Evolutionary conservation across 2,797 vertebrate genomes (phyloP), one percentile per base, ranked within the genome.

Genomic region (Tapera naevia): DNA sequence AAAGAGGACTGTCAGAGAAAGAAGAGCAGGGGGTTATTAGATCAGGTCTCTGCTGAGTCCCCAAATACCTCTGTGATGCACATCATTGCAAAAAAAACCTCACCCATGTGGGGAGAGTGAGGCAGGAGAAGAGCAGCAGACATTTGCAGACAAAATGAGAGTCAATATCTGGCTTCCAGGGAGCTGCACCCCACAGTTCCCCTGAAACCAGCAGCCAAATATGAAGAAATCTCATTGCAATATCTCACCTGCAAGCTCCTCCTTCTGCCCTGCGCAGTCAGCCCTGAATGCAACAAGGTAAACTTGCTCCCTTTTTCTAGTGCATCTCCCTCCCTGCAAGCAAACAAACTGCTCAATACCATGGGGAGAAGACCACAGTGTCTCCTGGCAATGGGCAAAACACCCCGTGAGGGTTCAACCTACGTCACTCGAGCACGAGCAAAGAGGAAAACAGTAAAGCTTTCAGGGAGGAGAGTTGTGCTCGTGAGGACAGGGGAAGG

Each of bases 311-410:
- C 5, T 33, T 65, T 80, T 41, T 2, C 8, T 25, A 50, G 37
- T 10, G 9, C 60, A 78, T 64, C 41, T 14, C 17, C 8, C 25
- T n/a, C 4, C 9, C 4, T 5, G 21, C 60, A 90, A 87, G 86
- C 95, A 96, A 97, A 82, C 72, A 97, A 98, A 96, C 96, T 97
- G 80, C 76, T 70, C 62, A 1, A 1, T 82, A 72, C 94, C 91
- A 17, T 30, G 54, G 93, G 94, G 88, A 90, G 80, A 76, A 54
- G 74, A 37, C 48, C 73, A 35, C 35, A 35, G 75, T 87, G 80
- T 90, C 93, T 43, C 58, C 57, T 0, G 6, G 88, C 7, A 19
- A 23, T 37, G 67, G 94, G 67, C n/a, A 75, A 71, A 56, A 70
- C 45, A 65, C 41, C 58, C 74, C 6, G 2, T 0, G 82, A 87